Evolutionary conservation across 2,888 invertebrate genomes (phyloP).

Genomic region (Catocala sponsa): DNA sequence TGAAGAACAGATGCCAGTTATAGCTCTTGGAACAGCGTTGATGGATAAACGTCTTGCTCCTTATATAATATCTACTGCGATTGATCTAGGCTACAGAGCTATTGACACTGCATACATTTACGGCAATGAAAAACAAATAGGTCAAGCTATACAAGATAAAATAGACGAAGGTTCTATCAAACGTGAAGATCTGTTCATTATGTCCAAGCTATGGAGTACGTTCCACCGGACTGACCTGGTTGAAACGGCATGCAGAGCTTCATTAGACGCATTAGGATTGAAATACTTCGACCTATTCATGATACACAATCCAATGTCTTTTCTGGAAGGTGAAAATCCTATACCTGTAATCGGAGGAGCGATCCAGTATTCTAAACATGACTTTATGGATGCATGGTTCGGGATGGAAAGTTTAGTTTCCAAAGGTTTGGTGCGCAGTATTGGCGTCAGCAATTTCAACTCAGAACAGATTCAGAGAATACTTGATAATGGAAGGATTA

Average conservation of each 20-base stretch:
- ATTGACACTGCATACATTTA: constrained; percentile 89
- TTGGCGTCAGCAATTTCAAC: constrained; percentile 97
- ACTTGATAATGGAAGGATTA: constrained; percentile 89
- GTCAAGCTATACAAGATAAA: constrained; percentile 82
- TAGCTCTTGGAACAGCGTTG: constrained; percentile 73
- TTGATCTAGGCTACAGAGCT: constrained; percentile 89
- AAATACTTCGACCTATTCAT: constrained; percentile 94
- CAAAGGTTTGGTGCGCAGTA: constrained; percentile 90
- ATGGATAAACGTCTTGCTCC: constrained; percentile 67
- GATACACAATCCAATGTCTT: constrained; percentile 94
- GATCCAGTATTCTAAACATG: constrained; percentile 76
- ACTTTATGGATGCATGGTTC: constrained; percentile 93
- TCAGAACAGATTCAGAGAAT: constrained; percentile 91
- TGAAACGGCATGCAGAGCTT: constrained; percentile 88
- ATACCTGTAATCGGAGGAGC: constrained; percentile 88
- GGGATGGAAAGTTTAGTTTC: constrained; percentile 92
- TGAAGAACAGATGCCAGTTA: constrained; percentile 63
- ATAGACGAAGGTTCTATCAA: constrained; percentile 84
- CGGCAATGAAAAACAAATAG: constrained; percentile 85
- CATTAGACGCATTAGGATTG: constrained; percentile 89
- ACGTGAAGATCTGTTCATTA: constrained; percentile 90
- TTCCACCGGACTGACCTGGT: constrained; percentile 91
- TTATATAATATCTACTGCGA: constrained; percentile 81
- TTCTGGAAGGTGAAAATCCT: constrained; percentile 85
- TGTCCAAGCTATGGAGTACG: constrained; percentile 92